Conservation (phyloP, 2,113 vertebrate species). For the Percopsis transmontana region DNA sequence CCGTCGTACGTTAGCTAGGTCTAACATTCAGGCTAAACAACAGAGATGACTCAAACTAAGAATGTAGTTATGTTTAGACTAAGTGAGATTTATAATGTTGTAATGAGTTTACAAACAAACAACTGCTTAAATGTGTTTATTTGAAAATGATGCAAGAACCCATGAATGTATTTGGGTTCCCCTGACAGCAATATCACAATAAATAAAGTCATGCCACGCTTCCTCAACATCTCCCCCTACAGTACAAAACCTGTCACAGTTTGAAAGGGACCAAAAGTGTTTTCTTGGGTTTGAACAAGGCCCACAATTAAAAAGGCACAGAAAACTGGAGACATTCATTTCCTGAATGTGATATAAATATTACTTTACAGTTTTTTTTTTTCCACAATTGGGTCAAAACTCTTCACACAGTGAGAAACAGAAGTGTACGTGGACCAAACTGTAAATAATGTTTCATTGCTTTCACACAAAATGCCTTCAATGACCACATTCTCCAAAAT, state of each 20-base stretch:
- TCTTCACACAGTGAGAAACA: no score
- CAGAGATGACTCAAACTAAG: no score
- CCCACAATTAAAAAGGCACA: constrained; percentile 54
- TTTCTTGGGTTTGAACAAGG: constrained; percentile 31
- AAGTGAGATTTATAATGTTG: no score
- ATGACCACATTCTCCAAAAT: no score
- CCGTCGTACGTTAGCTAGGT: no score
- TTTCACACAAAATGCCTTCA: no score
- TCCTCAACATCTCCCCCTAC: constrained; percentile 40
- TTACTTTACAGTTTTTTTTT: no score
- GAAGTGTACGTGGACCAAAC: no score
- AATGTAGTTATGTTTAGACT: no score
- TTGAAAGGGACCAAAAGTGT: constrained; percentile 35
- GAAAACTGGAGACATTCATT: constrained; percentile 47
- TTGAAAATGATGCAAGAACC: constrained; percentile 51
- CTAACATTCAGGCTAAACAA: no score
- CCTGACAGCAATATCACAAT: constrained; percentile 52
- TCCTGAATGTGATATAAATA: constrained; percentile 33
- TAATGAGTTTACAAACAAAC: neutral
- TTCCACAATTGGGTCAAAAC: no score
- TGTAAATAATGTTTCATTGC: no score
- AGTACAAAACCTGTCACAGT: constrained; percentile 61
- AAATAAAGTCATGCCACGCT: constrained; percentile 61
- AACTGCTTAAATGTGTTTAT: constrained; percentile 61
- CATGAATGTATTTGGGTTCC: constrained; percentile 41